phyloP scores from a whole-genome alignment of 2,888 invertebrate genomes.

The Apoda limacodes region DNA sequence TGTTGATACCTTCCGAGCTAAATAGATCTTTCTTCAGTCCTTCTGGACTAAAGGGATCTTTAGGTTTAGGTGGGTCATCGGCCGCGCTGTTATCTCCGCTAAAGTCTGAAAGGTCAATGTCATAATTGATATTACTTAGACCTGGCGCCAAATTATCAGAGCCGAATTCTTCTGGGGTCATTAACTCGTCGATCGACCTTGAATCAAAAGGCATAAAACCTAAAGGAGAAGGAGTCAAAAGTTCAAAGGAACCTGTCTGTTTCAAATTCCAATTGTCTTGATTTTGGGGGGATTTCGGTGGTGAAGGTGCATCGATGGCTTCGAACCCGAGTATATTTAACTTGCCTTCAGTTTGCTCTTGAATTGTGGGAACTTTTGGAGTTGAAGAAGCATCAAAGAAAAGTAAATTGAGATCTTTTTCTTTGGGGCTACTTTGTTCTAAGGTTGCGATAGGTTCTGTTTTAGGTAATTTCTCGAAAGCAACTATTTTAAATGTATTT shows the following conservation, averaged over 20 bases:
- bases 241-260: conserved; percentile 56
- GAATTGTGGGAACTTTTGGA: conserved; percentile 18
- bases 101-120: conserved; percentile 80
- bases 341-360: conserved; percentile 28
- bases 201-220: conserved; percentile 69
- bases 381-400: not conserved
- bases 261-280: conserved; percentile 44
- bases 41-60: conserved; percentile 71
- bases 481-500: not conserved
- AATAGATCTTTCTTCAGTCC: conserved; percentile 41
- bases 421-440: not conserved
- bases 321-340: conserved; percentile 43
- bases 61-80: conserved; percentile 58
- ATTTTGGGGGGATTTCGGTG: conserved; percentile 39
- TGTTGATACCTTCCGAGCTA: no score
- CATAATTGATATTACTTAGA: conserved; percentile 79
- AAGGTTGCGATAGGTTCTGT: not conserved
- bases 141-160: conserved; percentile 68
- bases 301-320: conserved; percentile 40
- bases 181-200: conserved; percentile 67
- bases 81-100: conserved; percentile 79
- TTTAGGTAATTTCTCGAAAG: not conserved
- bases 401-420: not conserved
- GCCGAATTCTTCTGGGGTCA: conserved; percentile 72
- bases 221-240: conserved; percentile 70